Base-by-base conservation (phyloP, 2,888 invertebrate genomes). In the Chrysolina haemoptera region DNA sequence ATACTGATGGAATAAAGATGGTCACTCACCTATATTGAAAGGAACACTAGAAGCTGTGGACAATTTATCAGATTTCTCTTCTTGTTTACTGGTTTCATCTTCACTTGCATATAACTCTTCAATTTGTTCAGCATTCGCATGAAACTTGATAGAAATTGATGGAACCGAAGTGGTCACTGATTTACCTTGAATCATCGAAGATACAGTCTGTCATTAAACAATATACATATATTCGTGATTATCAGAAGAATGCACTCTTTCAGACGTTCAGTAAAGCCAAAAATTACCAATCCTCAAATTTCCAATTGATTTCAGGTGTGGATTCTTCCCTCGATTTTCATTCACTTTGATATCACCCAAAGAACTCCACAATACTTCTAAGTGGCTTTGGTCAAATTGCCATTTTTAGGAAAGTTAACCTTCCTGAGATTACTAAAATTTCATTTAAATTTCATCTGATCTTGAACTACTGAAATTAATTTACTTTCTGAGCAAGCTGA, bases 111-210 rank as follows among this genome's bases (percentile, higher is more conserved):
- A 92, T 12, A 94, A 84, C 83, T 94, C 93, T 82, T 94, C 94
- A 69, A 94, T 85, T 86, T 93, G 93, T 82, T 94, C 94, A 83
- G 93, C 93, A 81, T 92, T 93, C n/a, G 94, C 93, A 88, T 93
- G 93, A 83, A 94, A 94, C 83, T 93, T 92, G 81, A 94, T 92
- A 9, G 93, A 90, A 71, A 92, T 87, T 41, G 90, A 88, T 62
- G 91, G 85, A 68, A 87, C 87, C 16, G 88, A 88, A 63, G 88
- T 86, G 59, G 86, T 87, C 16, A 86, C 84, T n/a, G 87, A 83
- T 83, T 88, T 88, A 78, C 88, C 88, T 88, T 73, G 71, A 79
- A 80, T 63, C 35, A 35, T 18, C 14, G 16, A 50, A 11, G 68
- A 35, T n/a, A 59, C n/a, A 70, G 70, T 40, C 12, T 10, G 20